phyloP scores from a whole-genome alignment of 2,113 vertebrate genomes.

The Cisticola juncidis region DNA sequence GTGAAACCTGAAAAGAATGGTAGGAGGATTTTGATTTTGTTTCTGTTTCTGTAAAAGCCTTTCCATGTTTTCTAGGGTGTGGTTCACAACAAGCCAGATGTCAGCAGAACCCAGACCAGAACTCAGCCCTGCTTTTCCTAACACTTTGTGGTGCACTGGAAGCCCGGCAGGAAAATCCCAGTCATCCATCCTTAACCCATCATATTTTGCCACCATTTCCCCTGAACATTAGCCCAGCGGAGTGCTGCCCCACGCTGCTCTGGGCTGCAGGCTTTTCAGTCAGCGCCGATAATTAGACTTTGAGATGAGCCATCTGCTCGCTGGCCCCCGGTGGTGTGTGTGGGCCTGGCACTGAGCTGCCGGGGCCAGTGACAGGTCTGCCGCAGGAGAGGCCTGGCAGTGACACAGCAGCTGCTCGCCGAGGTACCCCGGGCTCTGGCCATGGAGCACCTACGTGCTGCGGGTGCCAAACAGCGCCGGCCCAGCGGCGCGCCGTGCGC shows the following conservation, averaged over 20 bases:
- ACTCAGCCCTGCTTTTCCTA: background rate
- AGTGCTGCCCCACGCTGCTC: background rate
- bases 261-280: background rate
- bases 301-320: conserved; percentile 70
- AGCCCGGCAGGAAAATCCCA: background rate
- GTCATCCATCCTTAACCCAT: background rate
- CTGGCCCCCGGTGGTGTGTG: background rate
- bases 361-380: conserved; percentile 18
- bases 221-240: background rate
- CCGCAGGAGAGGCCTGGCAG: background rate
- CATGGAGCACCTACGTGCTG: background rate
- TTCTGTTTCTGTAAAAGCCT: background rate
- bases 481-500: too few species aligned
- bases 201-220: background rate
- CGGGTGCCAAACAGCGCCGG: background rate
- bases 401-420: conserved; percentile 58
- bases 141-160: background rate
- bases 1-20: background rate
- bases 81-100: background rate
- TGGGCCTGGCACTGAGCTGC: background rate
- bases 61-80: background rate
- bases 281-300: conserved; percentile 35
- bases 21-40: background rate
- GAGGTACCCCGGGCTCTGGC: background rate
- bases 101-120: background rate